These are phyloP conservation scores for Ditula angustiorana DNA, from an alignment of 2,888 invertebrate species.

Conservation along the genomic window DNA sequence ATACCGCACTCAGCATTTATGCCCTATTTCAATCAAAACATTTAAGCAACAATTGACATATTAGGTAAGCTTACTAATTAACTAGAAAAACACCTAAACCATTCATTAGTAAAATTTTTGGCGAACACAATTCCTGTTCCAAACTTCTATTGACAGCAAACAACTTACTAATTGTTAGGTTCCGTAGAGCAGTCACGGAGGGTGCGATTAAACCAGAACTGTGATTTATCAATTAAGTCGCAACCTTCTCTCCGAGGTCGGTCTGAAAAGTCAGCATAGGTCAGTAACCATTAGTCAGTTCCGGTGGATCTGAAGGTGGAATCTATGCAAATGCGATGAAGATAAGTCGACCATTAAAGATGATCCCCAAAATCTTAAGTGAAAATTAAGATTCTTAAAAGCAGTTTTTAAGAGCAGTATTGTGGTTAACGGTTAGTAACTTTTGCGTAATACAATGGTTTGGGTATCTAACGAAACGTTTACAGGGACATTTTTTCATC, in stretches of 20 bases:
- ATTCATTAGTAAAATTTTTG: too few species aligned
- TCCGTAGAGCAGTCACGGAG: conserved; percentile 11
- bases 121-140: too few species aligned
- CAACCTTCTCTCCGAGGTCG: conserved; percentile 29
- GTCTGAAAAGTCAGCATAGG: conserved; percentile 22
- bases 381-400: conserved; percentile 3
- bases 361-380: conserved; percentile 24
- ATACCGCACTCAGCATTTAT: too few species aligned
- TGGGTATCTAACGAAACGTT: too few species aligned
- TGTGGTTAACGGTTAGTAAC: background rate
- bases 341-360: conserved; percentile 21
- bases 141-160: background rate
- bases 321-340: conserved; percentile 32
- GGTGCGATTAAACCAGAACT: conserved; percentile 28
- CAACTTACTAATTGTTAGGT: background rate
- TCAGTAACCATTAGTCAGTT: conserved; percentile 30
- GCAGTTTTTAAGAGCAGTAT: background rate
- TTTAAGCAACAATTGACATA: background rate
- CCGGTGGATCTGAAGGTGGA: conserved; percentile 21
- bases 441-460: too few species aligned
- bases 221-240: conserved; percentile 36
- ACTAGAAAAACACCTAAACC: too few species aligned
- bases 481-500: too few species aligned
- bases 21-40: background rate
- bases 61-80: too few species aligned